Evolutionary conservation across 2,113 vertebrate species (phyloP).

Genomic region (Hirundichthys speculiger): DNA sequence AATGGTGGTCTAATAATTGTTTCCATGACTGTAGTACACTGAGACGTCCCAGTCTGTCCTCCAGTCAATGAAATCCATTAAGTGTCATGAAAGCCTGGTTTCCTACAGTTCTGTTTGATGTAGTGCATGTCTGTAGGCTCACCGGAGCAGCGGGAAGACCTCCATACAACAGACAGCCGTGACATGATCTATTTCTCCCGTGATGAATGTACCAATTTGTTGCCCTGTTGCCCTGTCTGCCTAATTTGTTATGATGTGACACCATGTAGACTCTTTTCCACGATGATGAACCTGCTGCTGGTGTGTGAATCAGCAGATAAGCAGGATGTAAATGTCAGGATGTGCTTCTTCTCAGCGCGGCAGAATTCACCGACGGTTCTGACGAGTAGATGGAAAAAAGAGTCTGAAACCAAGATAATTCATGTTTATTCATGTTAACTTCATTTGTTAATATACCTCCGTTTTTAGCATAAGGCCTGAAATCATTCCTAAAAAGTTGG

Average conservation of each 20-base stretch:
- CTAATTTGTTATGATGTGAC: conserved; percentile 77
- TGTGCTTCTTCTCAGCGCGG: not conserved
- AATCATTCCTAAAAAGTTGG: too few relatives aligned
- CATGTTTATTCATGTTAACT: too few relatives aligned
- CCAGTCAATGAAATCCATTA: conserved; percentile 70
- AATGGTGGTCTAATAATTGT: too few relatives aligned
- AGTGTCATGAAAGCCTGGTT: conserved; percentile 75
- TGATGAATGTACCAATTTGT: conserved; percentile 80
- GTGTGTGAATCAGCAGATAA: conserved; percentile 50
- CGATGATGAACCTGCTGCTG: conserved; percentile 61
- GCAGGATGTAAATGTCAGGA: conserved; percentile 56
- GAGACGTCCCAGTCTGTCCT: conserved; percentile 39
- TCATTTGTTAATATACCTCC: too few relatives aligned
- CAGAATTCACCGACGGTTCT: conserved; percentile 2
- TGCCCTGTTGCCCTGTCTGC: conserved; percentile 75
- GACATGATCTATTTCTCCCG: conserved; percentile 79
- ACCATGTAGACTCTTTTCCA: conserved; percentile 45
- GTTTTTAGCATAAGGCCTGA: too few relatives aligned
- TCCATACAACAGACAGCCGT: conserved; percentile 56
- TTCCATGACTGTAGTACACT: conserved; percentile 12
- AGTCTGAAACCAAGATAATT: too few relatives aligned
- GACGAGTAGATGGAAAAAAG: not conserved
- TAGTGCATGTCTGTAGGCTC: conserved; percentile 56
- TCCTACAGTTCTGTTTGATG: conserved; percentile 71
- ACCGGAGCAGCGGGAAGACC: conserved; percentile 58